Evolutionary conservation across 35 echinoderm and acorn worm genomes (phyloP).

Genomic region (Stichopus chloronotus): DNA sequence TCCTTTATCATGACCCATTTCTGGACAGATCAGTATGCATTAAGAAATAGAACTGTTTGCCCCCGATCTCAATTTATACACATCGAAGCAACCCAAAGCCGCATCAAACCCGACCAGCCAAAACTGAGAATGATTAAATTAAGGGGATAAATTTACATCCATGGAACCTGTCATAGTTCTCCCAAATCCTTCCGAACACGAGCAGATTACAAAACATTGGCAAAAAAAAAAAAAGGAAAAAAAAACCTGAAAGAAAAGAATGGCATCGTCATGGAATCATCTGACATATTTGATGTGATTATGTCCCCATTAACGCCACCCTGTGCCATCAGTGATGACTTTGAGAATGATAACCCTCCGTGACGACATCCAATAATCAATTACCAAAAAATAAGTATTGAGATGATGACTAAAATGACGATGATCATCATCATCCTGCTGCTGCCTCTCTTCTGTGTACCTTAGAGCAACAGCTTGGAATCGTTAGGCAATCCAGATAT

Average conservation of each 20-base stretch:
- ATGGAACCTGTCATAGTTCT: no score
- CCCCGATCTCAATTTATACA: no score
- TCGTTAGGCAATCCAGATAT: slow-evolving; percentile 36
- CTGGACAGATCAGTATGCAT: no score
- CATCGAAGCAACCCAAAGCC: no score
- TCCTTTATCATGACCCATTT: no score
- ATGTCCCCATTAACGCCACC: slow-evolving; percentile 4
- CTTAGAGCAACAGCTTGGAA: slow-evolving; percentile 16
- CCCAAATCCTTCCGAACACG: no score
- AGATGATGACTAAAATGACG: neutral
- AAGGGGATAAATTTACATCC: no score
- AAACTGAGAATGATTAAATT: no score
- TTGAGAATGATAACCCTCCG: neutral
- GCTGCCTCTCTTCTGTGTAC: neutral
- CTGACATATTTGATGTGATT: neutral
- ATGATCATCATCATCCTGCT: neutral
- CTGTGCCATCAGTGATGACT: neutral
- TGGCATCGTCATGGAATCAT: neutral
- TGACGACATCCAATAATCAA: slow-evolving; percentile 48
- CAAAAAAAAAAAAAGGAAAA: neutral
- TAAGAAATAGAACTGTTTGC: no score
- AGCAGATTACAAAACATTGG: neutral
- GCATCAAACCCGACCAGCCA: no score
- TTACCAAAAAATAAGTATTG: slow-evolving; percentile 43
- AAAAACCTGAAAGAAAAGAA: neutral